Base-by-base conservation (phyloP, 2,888 invertebrate species). In the Dicyrtoma fusca region DNA sequence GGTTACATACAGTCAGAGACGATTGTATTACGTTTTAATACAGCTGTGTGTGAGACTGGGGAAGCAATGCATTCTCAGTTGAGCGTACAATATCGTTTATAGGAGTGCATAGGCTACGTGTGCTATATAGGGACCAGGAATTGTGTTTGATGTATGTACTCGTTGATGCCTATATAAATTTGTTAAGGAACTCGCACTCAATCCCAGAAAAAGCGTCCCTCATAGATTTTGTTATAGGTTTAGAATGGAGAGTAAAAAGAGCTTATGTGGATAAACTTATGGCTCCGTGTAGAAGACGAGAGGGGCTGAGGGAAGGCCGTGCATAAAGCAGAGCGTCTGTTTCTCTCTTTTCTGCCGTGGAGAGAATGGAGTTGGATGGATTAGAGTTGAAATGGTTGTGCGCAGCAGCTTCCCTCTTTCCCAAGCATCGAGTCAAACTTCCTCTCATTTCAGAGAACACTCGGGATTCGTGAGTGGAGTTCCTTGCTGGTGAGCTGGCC, bases 391-490 rank as follows among this genome's bases (percentile, higher is more conserved):
- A 23, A 23, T 23, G 19, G 63, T 44, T 23, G 47, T 66, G 66
- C 49, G 66, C 53, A 66, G 26, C 66, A 53, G 55, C 66, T 66
- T 66, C 66, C 51, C 66, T 42, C 21, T 53, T 66, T 53, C 53
- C 51, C 42, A 45, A 63, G 14, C 47, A 66, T 13, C 45, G 47
- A 45, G 47, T 42, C 21, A 53, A 66, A 66, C 42, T 53, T 51
- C n/a, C 53, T 66, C 34, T 66, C 21, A 66, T 55, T 66, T 55
- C 53, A 66, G 61, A 61, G 61, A 44, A 42, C 61, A 61, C 26
- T 66, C 66, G 25, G 66, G 66, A 66, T 66, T 66, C 55, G 66
- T 66, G 53, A 34, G 17, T 13, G n/a, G n/a, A n/a, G n/a, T n/a
- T n/a, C n/a, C n/a, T n/a, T n/a, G n/a, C n/a, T n/a, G n/a, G n/a